phyloP scores from a whole-genome alignment of 2,797 vertebrate species.

The Pangasius mekongensis region DNA sequence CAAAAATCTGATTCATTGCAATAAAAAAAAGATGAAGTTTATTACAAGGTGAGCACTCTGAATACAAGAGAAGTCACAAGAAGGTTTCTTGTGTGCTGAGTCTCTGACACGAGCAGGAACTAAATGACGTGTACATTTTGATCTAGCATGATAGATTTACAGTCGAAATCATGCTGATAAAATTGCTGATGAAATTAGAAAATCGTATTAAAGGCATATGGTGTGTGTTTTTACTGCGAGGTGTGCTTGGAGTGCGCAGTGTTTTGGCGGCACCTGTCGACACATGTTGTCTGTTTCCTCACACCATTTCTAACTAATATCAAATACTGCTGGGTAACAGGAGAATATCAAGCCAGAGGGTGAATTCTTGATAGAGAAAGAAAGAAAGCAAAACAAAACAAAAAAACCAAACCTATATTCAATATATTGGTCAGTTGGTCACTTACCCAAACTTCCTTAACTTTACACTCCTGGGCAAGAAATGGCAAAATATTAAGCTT shows the following conservation, averaged over 20 bases:
- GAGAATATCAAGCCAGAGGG: no score
- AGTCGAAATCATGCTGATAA: neutral
- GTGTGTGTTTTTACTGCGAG: neutral
- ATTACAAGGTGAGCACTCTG: neutral
- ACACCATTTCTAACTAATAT: neutral
- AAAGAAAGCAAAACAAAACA: no score
- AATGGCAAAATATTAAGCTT: no score
- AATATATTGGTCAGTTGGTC: no score
- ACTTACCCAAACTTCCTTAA: no score
- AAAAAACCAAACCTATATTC: no score
- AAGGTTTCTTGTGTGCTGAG: neutral
- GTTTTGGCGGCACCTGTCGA: slow-evolving; percentile 53
- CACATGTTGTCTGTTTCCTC: neutral
- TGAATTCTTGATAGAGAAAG: no score
- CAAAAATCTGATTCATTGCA: neutral
- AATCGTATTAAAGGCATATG: slow-evolving; percentile 5
- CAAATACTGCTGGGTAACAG: neutral
- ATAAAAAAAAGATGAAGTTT: neutral
- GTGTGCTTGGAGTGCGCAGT: neutral
- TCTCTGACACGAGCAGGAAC: neutral
- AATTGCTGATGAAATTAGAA: neutral
- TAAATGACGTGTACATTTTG: neutral
- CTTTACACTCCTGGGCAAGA: no score
- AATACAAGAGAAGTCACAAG: neutral
- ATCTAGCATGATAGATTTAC: neutral